These are phyloP conservation scores for Tragelaphus scriptus DNA, from an alignment of 2,113 vertebrate genomes.

Conservation along the genomic window DNA sequence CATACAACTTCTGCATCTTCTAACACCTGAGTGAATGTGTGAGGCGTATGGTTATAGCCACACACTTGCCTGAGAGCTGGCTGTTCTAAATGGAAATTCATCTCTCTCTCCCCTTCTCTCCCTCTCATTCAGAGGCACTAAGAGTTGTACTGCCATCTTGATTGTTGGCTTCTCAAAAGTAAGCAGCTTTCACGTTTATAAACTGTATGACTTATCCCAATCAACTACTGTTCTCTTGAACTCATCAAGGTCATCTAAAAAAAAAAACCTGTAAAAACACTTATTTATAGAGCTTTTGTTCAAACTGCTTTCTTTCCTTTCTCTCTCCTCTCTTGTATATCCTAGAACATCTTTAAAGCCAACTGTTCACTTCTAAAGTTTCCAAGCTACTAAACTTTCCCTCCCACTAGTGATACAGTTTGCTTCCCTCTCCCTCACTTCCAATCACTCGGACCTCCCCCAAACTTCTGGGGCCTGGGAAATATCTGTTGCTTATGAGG, in stretches of 20 bases:
- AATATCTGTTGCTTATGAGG: background rate
- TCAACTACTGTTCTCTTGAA: background rate
- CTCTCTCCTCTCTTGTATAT: background rate
- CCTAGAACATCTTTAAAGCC: background rate
- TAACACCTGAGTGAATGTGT: background rate
- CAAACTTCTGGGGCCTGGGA: background rate
- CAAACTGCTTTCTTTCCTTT: background rate
- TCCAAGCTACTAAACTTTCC: background rate
- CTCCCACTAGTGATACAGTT: background rate
- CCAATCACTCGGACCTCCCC: background rate
- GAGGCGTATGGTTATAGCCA: accelerated
- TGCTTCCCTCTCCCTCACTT: background rate
- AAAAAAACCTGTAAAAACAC: background rate
- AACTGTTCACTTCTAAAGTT: background rate
- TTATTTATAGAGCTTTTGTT: background rate
- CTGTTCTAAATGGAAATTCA: background rate
- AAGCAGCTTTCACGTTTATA: background rate
- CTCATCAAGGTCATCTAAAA: background rate
- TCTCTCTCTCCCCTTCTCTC: too few species aligned
- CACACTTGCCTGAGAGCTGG: accelerated
- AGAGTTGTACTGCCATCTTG: background rate
- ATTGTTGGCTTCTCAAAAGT: background rate
- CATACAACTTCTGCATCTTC: background rate
- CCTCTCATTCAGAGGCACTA: background rate
- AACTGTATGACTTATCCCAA: background rate